These are phyloP conservation scores for Agriopis marginaria DNA, from an alignment of 2,888 invertebrate genomes.

Conservation along the genomic window DNA sequence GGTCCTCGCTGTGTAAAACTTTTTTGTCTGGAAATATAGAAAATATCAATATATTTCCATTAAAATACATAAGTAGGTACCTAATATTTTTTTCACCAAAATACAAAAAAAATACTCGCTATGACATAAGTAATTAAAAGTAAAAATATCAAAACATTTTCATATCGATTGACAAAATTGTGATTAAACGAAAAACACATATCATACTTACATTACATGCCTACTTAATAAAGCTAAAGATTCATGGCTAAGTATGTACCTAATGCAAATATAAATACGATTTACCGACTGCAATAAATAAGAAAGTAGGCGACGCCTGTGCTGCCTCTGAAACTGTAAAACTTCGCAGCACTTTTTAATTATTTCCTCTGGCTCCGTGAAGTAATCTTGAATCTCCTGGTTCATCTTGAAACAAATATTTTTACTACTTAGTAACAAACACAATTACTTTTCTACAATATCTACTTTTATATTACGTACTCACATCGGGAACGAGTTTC, in stretches of 20 bases:
- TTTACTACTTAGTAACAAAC: conserved; percentile 3
- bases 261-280: conserved; percentile 31
- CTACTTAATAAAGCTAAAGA: neutral
- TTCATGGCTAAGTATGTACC: neutral
- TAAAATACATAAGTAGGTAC: no score
- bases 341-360: conserved; percentile 80
- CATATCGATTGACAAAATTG: no score
- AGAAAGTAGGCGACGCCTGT: conserved; percentile 76
- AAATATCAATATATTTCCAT: no score
- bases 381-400: conserved; percentile 82
- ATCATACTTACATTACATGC: no score
- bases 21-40: conserved; percentile 68
- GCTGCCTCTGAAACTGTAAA: conserved; percentile 81
- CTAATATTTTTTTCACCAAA: no score
- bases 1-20: conserved; percentile 73
- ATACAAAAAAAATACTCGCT: no score
- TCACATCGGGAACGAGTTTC: conserved; percentile 80
- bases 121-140: no score
- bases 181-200: no score
- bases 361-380: conserved; percentile 82
- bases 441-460: conserved; percentile 1
- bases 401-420: conserved; percentile 72
- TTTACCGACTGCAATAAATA: conserved; percentile 81
- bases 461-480: conserved; percentile 35
- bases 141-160: no score